Conservation (phyloP, 2,888 invertebrate genomes). For the Papilio protenor region DNA sequence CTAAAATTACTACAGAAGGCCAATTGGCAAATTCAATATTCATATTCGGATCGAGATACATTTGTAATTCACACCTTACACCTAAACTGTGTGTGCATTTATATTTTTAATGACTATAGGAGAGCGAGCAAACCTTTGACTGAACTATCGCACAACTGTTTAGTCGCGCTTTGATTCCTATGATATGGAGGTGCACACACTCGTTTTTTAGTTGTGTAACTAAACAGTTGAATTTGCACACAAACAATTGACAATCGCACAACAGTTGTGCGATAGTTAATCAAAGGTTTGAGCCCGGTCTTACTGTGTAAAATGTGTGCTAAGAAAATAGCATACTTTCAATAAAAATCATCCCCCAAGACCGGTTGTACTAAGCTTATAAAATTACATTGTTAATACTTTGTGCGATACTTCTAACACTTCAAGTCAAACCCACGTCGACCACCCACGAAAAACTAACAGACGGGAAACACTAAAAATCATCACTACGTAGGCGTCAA, state of each 20-base stretch:
- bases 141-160: too few relatives aligned
- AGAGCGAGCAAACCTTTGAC: too few relatives aligned
- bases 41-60: neutral
- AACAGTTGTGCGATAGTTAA: too few relatives aligned
- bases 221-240: too few relatives aligned
- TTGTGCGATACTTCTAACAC: constrained; percentile 5
- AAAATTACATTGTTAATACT: neutral
- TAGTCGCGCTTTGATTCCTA: too few relatives aligned
- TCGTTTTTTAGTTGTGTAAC: too few relatives aligned
- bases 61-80: neutral
- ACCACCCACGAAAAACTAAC: constrained; percentile 15
- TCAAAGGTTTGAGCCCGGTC: too few relatives aligned
- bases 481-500: neutral
- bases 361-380: neutral
- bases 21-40: neutral
- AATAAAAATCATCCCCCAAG: neutral
- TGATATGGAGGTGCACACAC: too few relatives aligned
- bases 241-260: too few relatives aligned
- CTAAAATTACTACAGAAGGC: neutral
- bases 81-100: neutral
- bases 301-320: neutral
- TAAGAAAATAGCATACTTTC: neutral
- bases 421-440: neutral
- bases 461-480: constrained; percentile 5
- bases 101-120: too few relatives aligned